Evolutionary conservation across 2,888 invertebrate genomes (phyloP).

Genomic region (Nomada flava): DNA sequence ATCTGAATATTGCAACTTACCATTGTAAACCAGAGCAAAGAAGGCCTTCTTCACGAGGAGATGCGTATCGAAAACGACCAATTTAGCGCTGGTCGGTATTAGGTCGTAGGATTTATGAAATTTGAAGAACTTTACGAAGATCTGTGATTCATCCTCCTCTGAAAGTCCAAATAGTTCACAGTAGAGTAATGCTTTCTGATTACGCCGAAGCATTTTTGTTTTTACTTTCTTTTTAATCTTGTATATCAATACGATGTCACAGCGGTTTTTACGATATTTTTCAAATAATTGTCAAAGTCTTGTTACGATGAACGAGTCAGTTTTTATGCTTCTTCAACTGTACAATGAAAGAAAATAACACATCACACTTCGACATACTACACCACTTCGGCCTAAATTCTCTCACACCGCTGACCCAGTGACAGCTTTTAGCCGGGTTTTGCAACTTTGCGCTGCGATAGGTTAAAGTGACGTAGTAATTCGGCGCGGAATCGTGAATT

Average conservation of each 20-base stretch:
- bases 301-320: neutral
- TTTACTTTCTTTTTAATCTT: neutral
- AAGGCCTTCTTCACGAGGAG: constrained; percentile 99
- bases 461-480: constrained; percentile 9
- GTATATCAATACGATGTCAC: constrained; percentile 32
- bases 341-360: neutral
- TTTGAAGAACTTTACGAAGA: constrained; percentile 99
- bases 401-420: neutral
- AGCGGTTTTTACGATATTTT: constrained; percentile 22
- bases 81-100: constrained; percentile 99
- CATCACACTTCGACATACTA: neutral
- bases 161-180: constrained; percentile 84
- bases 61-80: constrained; percentile 99
- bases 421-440: neutral
- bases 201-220: constrained; percentile 76
- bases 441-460: constrained; percentile 5
- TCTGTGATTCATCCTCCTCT: constrained; percentile 99
- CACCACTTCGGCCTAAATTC: constrained; percentile 5
- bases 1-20: constrained; percentile 82
- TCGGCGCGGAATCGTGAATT: neutral
- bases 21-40: constrained; percentile 99
- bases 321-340: neutral
- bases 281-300: neutral
- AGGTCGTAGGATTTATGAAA: constrained; percentile 99
- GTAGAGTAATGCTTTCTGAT: constrained; percentile 77